Evolutionary conservation across 2,888 invertebrate species (phyloP).

Genomic region (Sabatieria punctata): DNA sequence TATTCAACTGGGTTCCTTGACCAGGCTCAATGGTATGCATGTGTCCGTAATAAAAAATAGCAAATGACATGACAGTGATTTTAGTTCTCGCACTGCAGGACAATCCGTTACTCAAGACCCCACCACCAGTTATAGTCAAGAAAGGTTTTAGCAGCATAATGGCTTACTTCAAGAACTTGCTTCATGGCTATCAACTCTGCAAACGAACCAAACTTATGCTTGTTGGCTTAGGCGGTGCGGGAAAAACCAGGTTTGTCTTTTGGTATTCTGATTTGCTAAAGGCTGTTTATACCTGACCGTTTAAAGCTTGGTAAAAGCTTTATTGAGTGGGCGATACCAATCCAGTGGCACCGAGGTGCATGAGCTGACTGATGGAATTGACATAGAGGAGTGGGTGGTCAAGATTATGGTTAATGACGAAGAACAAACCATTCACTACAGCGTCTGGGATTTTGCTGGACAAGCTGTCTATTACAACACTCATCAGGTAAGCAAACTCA

Average conservation of each 20-base stretch:
- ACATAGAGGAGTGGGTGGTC: conserved; percentile 31
- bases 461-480: conserved; percentile 35
- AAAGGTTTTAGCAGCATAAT: conserved; percentile 26
- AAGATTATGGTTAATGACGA: conserved; percentile 11
- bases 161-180: conserved; percentile 29
- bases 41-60: neutral
- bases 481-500: conserved; percentile 25
- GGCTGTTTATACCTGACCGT: conserved; percentile 12
- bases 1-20: neutral
- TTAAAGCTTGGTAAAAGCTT: conserved; percentile 17
- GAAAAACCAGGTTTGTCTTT: conserved; percentile 29
- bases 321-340: conserved; percentile 16
- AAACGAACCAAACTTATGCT: conserved; percentile 32
- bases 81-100: neutral
- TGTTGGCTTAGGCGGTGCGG: conserved; percentile 33
- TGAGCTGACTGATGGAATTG: conserved; percentile 33
- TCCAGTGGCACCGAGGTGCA: conserved; percentile 12
- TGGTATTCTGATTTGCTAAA: neutral
- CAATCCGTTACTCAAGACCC: neutral
- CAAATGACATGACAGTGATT: neutral
- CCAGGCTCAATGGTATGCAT: neutral
- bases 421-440: conserved; percentile 23
- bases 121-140: conserved; percentile 1
- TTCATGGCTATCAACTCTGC: conserved; percentile 27
- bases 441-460: conserved; percentile 35